A percentile compares a stretch with the other conserved stretches of the same genome.
Conservation (phyloP, 2,113 vertebrate genomes). For the Tretioscincus oriximinensis region DNA sequence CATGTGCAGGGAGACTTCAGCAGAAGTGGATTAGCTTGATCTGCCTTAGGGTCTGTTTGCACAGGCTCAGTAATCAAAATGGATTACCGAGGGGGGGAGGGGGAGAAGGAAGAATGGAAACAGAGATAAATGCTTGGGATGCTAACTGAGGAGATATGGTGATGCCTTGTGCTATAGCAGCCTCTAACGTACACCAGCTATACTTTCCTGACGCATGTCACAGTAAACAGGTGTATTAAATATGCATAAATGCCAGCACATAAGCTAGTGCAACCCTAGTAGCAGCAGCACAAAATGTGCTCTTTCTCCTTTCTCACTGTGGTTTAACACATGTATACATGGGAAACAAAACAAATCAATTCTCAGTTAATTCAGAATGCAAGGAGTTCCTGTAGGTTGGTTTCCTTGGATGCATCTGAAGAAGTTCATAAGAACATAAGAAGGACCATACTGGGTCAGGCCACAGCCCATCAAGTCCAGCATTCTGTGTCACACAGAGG, state of each 20-base stretch:
- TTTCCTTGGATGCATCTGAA: too few relatives aligned
- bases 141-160: constrained; percentile 2
- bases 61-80: too few relatives aligned
- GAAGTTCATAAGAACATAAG: too few relatives aligned
- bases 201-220: constrained; percentile 13
- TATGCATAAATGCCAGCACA: constrained; percentile 6
- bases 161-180: not conserved
- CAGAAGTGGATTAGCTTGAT: too few relatives aligned
- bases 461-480: too few relatives aligned
- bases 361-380: not conserved
- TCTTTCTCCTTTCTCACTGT: constrained; percentile 19
- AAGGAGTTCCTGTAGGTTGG: not conserved
- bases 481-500: too few relatives aligned
- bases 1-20: too few relatives aligned
- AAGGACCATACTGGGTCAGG: too few relatives aligned
- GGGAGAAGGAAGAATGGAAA: not conserved
- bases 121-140: constrained; percentile 2
- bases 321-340: constrained; percentile 9
- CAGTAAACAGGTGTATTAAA: constrained; percentile 36
- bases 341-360: not conserved
- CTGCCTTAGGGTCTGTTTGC: too few relatives aligned
- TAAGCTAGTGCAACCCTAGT: constrained; percentile 20
- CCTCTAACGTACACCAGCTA: constrained; percentile 10
- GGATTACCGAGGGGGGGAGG: not conserved
- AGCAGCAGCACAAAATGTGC: not conserved